Percentiles rank a stretch among this genome's conserved stretches.
phyloP scores from a whole-genome alignment of 2,888 invertebrate genomes.

The Cantharis rustica region DNA sequence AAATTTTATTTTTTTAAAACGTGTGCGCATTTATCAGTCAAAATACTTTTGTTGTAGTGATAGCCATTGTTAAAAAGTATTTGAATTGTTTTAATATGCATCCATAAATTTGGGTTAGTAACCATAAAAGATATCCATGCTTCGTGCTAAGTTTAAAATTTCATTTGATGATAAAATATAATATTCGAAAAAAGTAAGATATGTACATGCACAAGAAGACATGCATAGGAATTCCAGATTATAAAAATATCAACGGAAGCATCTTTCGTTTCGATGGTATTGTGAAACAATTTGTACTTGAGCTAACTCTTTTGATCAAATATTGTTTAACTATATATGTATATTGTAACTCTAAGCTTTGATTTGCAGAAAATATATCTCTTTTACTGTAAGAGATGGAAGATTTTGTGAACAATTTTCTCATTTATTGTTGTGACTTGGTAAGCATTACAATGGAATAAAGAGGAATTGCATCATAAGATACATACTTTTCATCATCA shows the following conservation, averaged over 20 bases:
- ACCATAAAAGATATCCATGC: background rate
- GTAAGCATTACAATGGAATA: background rate
- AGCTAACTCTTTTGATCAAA: background rate
- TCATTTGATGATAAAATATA: background rate
- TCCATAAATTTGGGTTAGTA: background rate
- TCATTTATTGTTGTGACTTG: background rate
- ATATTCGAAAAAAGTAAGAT: background rate
- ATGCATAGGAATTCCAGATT: background rate
- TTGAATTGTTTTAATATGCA: background rate
- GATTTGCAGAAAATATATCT: background rate
- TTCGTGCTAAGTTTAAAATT: background rate
- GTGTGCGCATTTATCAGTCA: slow-evolving; percentile 4
- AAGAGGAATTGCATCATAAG: background rate
- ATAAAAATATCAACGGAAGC: background rate
- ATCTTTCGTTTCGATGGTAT: background rate
- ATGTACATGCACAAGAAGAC: background rate
- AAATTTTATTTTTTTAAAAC: background rate
- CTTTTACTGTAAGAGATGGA: background rate
- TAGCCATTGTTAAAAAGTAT: background rate
- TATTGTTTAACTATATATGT: background rate
- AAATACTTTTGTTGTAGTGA: slow-evolving; percentile 1
- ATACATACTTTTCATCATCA: background rate
- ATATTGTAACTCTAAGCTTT: background rate
- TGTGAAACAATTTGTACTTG: background rate
- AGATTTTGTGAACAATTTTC: background rate